Evolutionary conservation across 2,113 vertebrate genomes (phyloP).

Genomic region (Spea bombifrons): DNA sequence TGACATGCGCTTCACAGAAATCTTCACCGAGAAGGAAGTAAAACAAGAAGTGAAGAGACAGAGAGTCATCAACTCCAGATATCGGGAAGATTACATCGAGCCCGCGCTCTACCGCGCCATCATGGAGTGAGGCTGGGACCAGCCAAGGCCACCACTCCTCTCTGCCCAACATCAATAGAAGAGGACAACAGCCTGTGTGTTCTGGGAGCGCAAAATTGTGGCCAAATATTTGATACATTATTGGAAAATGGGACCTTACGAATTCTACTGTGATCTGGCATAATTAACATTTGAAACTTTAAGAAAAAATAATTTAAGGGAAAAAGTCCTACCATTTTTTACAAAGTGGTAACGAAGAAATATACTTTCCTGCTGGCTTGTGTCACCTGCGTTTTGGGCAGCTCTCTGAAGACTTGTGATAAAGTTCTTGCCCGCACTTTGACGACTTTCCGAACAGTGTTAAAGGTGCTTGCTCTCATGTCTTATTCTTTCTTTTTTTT

Average conservation of each 20-base stretch:
- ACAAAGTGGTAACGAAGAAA: background rate
- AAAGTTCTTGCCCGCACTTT: background rate
- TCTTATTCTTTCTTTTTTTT: background rate
- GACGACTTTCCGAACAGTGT: conserved; percentile 13
- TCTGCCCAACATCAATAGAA: background rate
- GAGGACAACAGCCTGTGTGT: background rate
- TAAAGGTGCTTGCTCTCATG: background rate
- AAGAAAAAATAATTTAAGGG: background rate
- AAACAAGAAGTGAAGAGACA: conserved; percentile 92
- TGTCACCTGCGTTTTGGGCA: background rate
- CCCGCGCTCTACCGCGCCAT: conserved; percentile 90
- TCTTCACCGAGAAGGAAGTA: conserved; percentile 87
- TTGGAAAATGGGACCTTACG: background rate
- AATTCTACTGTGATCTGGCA: conserved; percentile 17
- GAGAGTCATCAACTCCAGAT: conserved; percentile 92
- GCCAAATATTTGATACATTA: conserved; percentile 25
- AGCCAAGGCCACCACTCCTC: background rate
- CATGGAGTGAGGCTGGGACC: conserved; percentile 80
- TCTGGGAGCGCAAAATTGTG: background rate
- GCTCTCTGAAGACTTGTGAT: background rate
- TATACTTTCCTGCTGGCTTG: background rate
- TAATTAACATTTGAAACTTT: conserved; percentile 1
- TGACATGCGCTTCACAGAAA: conserved; percentile 95
- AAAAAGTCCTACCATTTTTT: background rate
- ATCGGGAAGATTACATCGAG: conserved; percentile 93